Percentiles rank a stretch among this genome's conserved stretches.
Evolutionary conservation across 30 jellyfish, hydroid and myxozoan species (phyloP).

Genomic region (Chironex yamaguchii): DNA sequence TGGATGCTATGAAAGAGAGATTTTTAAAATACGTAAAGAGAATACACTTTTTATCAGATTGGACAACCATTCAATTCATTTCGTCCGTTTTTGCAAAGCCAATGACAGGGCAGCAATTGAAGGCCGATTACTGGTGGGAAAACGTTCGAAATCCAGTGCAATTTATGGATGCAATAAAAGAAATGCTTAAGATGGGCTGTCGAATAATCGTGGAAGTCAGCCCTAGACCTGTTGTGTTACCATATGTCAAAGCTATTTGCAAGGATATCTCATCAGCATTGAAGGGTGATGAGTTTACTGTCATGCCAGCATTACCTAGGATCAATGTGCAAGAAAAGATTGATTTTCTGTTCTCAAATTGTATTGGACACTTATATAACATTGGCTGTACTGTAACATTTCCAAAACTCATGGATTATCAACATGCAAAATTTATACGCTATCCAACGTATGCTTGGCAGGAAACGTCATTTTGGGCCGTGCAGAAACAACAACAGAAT

Average conservation of each 20-base stretch:
- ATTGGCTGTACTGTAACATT: conserved; percentile 45
- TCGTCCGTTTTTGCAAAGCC: conserved; percentile 43
- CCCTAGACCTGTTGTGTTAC: conserved; percentile 57
- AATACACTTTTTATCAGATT: conserved; percentile 20
- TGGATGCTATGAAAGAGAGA: conserved; percentile 37
- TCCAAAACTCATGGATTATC: not conserved
- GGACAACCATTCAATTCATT: conserved; percentile 2
- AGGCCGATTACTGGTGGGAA: conserved; percentile 54
- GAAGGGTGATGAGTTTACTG: conserved; percentile 20
- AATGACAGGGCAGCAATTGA: conserved; percentile 5
- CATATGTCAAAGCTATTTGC: conserved; percentile 29
- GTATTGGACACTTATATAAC: conserved; percentile 49
- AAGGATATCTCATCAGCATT: not conserved
- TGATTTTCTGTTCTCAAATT: conserved; percentile 26
- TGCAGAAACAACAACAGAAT: not conserved
- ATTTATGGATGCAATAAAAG: conserved; percentile 13
- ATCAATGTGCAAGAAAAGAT: conserved; percentile 10
- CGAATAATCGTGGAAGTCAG: conserved; percentile 26
- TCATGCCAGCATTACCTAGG: conserved; percentile 48
- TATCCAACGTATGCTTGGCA: conserved; percentile 67
- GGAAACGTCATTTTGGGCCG: conserved; percentile 51
- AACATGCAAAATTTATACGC: conserved; percentile 20
- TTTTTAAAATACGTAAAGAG: conserved; percentile 12
- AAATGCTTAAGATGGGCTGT: conserved; percentile 15
- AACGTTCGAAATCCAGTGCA: conserved; percentile 41